Conservation (phyloP, 2,113 vertebrate genomes). For the Esox niger region DNA sequence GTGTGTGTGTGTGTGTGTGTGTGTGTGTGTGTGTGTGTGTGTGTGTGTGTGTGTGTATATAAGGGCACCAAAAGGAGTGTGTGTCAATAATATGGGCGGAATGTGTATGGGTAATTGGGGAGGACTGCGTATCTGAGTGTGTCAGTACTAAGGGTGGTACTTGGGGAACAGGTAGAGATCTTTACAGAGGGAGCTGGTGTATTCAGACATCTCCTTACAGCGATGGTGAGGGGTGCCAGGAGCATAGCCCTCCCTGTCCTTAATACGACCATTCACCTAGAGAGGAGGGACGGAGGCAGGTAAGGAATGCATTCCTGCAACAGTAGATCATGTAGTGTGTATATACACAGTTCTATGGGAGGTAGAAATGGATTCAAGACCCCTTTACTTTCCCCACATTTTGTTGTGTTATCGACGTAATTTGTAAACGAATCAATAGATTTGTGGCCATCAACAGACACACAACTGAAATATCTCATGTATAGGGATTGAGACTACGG, state of each 20-base stretch:
- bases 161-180: conserved; percentile 95
- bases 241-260: conserved; percentile 89
- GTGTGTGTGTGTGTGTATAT: not conserved
- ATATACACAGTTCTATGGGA: no score
- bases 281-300: not conserved
- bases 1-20: not conserved
- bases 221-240: conserved; percentile 92
- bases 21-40: not conserved
- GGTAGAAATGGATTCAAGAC: no score
- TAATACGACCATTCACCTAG: conserved; percentile 90
- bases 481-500: no score
- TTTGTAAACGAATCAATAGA: no score
- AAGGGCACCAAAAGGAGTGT: not conserved
- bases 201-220: conserved; percentile 99
- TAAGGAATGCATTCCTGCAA: no score
- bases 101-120: conserved; percentile 1
- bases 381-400: no score
- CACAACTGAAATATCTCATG: no score
- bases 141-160: conserved; percentile 66
- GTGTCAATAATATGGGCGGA: not conserved
- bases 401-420: no score
- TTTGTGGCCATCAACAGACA: no score
- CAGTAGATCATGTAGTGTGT: no score
- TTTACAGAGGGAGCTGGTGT: conserved; percentile 90
- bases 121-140: conserved; percentile 26